Evolutionary conservation across 1,140 invertebrate species (phyloP).

Genomic region (Lordiphosa collinella): DNA sequence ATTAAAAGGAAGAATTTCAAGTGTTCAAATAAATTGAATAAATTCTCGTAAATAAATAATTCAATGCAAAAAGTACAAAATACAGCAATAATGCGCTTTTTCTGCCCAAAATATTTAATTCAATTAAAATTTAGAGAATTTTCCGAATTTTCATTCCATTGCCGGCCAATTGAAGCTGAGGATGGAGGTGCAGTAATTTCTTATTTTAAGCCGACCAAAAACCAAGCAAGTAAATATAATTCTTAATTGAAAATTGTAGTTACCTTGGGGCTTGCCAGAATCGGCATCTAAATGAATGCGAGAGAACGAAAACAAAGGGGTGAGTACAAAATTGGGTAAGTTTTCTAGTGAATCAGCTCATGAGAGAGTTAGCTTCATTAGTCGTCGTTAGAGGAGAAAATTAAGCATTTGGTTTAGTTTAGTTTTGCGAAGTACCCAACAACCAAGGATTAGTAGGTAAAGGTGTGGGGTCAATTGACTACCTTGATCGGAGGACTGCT

Average conservation of each 20-base stretch:
- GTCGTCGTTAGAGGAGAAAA: slow-evolving; percentile 3
- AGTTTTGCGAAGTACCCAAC: slow-evolving; percentile 10
- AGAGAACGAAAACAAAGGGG: slow-evolving; percentile 28
- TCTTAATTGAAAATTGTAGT: slow-evolving; percentile 30
- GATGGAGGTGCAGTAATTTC: neutral
- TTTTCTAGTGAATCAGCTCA: neutral
- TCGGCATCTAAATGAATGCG: slow-evolving; percentile 45
- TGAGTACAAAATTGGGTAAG: slow-evolving; percentile 1
- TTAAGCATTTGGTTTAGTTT: slow-evolving; percentile 5
- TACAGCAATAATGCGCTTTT: neutral
- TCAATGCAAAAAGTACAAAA: neutral
- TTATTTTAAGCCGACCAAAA: neutral
- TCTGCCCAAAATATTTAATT: neutral
- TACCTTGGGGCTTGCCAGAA: slow-evolving; percentile 63
- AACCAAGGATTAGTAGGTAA: slow-evolving; percentile 19
- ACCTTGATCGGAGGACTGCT: slow-evolving; percentile 64
- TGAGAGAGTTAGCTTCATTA: neutral
- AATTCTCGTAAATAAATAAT: slow-evolving; percentile 2
- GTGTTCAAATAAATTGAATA: neutral
- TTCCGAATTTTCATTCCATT: too few relatives aligned
- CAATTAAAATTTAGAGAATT: neutral
- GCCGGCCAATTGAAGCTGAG: too few relatives aligned
- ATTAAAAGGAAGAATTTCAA: neutral
- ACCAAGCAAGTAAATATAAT: slow-evolving; percentile 6
- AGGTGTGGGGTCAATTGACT: slow-evolving; percentile 31